phyloP scores from a whole-genome alignment of 2,888 invertebrate genomes.

The Sceliomorpha sp. region DNA sequence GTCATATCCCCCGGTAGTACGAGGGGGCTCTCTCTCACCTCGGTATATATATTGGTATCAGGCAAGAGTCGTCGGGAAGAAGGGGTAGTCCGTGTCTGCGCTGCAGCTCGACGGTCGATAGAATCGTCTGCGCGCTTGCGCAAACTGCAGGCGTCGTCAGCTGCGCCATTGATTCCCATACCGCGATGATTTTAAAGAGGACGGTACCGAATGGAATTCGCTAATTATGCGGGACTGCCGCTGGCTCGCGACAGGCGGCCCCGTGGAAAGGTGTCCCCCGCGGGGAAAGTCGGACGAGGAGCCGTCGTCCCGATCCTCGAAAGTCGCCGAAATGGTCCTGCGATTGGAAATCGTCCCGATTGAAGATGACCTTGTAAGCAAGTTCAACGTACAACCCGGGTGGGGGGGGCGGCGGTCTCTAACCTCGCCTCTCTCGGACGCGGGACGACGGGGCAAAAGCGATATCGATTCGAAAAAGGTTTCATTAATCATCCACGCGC shows the following conservation, averaged over 20 bases:
- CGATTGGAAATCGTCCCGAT: constrained; percentile 14
- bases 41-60: constrained; percentile 38
- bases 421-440: neutral
- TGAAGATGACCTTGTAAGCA: constrained; percentile 48
- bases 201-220: constrained; percentile 69
- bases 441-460: too few species aligned
- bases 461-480: too few species aligned
- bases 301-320: neutral
- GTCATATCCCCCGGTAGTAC: constrained; percentile 28
- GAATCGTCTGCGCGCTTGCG: constrained; percentile 79
- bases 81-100: constrained; percentile 76
- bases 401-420: neutral
- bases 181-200: constrained; percentile 76
- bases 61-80: constrained; percentile 60
- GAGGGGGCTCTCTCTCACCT: too few species aligned
- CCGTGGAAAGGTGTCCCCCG: too few species aligned
- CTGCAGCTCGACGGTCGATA: constrained; percentile 77
- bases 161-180: constrained; percentile 78
- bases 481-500: too few species aligned
- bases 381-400: constrained; percentile 38
- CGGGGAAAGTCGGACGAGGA: too few species aligned
- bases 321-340: constrained; percentile 3
- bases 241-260: too few species aligned
- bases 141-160: constrained; percentile 73
- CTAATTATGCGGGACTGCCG: too few species aligned